Base-by-base conservation (phyloP, 2,797 vertebrate genomes). In the Sandelia bainsii region DNA sequence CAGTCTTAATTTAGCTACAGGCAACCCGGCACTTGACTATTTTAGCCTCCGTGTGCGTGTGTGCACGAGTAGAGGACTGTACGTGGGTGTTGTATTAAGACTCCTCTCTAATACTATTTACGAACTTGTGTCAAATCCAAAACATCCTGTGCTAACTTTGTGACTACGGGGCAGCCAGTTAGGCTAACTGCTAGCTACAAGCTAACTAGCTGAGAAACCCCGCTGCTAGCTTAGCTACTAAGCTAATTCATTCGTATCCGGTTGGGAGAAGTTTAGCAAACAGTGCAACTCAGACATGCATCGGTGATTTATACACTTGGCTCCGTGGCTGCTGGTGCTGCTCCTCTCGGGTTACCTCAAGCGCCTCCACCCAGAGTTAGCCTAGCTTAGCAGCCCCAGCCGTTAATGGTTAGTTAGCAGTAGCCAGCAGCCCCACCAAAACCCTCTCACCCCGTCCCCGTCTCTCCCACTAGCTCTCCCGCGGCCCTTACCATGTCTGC, bases 401-500 rank as follows among this genome's bases (percentile, higher is more conserved):
- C 53, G 66, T 68, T 72, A 80, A 60, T 75, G 60, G 57, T 69
- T 59, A 16, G 72, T 70, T 90, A 89, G 89, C 82, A 80, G 57
- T 40, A 82, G 83, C 77, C 60, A 70, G 51, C 64, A 81, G 77
- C 86, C 81, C 84, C 83, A 80, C 74, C 84, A 80, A 81, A 91
- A 62, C 77, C 81, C 61, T 50, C 23, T 13, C 32, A 63, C 66
- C 71, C 74, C 75, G 52, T 81, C 82, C 75, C 89, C 72, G 60
- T 76, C 62, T 76, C 79, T 77, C 65, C 69, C 62, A 68, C 22
- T 72, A 83, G 76, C 82, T 56, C 69, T 20, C 19, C 82, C 77
- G 76, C 82, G 92, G 91, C 85, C 88, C 94, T 95, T 91, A 95
- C 95, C 95, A 95, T 95, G 90, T 93, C 84, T 93, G 92, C 93